Conservation (phyloP, 2,797 vertebrate genomes). For the Clamator glandarius region DNA sequence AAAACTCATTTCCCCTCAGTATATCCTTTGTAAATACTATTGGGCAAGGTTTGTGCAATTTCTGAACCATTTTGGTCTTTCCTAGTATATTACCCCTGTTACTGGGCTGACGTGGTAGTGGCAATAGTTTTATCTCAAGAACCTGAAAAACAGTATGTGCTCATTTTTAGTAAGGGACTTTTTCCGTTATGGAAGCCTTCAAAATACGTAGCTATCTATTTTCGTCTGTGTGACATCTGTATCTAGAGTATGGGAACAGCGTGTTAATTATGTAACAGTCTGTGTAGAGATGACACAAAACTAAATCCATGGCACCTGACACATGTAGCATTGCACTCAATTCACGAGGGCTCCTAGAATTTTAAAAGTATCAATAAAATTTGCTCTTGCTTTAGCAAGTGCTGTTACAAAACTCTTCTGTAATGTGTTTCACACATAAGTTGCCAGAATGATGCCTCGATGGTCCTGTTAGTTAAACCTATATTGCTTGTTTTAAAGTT, state of each 20-base stretch:
- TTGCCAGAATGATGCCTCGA: neutral
- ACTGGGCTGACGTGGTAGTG: fast-evolving
- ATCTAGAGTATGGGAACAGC: neutral
- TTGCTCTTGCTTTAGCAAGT: neutral
- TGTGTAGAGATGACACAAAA: neutral
- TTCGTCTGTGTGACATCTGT: neutral
- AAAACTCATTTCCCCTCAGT: fast-evolving
- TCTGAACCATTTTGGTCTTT: neutral
- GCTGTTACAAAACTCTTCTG: neutral
- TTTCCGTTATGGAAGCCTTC: neutral
- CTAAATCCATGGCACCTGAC: neutral
- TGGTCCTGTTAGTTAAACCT: neutral
- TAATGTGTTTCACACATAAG: neutral
- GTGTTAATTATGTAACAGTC: neutral
- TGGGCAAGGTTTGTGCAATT: too few species aligned
- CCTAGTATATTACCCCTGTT: fast-evolving
- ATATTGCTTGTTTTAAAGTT: neutral
- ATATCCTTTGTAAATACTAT: fast-evolving
- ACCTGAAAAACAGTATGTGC: too few species aligned
- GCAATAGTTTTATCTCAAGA: too few species aligned
- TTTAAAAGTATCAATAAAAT: neutral
- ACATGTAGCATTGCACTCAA: neutral
- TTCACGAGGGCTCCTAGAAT: neutral
- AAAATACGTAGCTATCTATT: neutral
- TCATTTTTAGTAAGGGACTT: neutral